Conservation (phyloP, 2,797 vertebrate species). For the Harpagifer antarcticus region DNA sequence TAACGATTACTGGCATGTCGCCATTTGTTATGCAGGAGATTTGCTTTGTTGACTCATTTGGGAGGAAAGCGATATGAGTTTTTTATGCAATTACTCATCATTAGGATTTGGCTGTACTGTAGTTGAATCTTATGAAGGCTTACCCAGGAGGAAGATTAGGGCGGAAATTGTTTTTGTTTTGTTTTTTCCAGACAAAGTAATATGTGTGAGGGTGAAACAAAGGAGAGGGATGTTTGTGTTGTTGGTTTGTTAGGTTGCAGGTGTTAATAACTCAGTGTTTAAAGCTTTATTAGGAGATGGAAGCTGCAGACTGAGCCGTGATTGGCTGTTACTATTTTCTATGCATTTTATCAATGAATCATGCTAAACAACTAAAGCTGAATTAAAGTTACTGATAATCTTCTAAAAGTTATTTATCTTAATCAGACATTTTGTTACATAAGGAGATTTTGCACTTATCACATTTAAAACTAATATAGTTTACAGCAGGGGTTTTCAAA, state of each 20-base stretch:
- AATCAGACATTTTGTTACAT: too few relatives aligned
- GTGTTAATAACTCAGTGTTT: slow-evolving; percentile 24
- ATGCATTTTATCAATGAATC: background rate
- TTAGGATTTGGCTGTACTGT: slow-evolving; percentile 65
- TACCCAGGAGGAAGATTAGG: slow-evolving; percentile 53
- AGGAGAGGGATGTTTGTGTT: background rate
- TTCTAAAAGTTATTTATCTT: too few relatives aligned
- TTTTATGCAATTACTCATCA: slow-evolving; percentile 81
- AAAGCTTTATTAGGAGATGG: slow-evolving; percentile 6
- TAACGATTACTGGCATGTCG: slow-evolving; percentile 77
- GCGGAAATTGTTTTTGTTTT: slow-evolving; percentile 54
- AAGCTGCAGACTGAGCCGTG: background rate
- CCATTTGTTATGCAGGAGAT: slow-evolving; percentile 78
- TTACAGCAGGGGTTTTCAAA: too few relatives aligned
- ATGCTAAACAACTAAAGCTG: background rate
- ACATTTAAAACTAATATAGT: too few relatives aligned
- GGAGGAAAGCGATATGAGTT: slow-evolving; percentile 76
- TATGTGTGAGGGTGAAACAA: slow-evolving; percentile 8
- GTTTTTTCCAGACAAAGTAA: slow-evolving; percentile 42
- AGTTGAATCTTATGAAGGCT: slow-evolving; percentile 67
- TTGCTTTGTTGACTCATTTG: slow-evolving; percentile 80
- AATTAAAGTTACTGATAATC: too few relatives aligned
- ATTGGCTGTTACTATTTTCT: background rate
- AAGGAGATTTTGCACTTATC: too few relatives aligned
- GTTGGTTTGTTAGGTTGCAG: background rate